phyloP scores from a whole-genome alignment of 2,113 vertebrate species.

The Donacobius atricapilla region DNA sequence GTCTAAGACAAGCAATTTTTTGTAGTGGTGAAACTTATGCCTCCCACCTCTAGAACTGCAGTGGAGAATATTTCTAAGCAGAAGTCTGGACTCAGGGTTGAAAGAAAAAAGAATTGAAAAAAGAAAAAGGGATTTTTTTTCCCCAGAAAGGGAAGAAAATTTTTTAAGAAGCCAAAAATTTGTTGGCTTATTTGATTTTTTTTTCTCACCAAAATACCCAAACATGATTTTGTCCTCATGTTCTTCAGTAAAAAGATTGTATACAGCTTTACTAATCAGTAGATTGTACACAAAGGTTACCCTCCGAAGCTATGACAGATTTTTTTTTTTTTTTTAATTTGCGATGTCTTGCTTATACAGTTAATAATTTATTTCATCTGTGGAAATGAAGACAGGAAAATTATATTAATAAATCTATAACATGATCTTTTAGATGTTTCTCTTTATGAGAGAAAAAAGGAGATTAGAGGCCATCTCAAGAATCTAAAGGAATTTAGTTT shows the following conservation, averaged over 20 bases:
- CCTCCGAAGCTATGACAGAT: neutral
- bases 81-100: neutral
- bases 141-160: neutral
- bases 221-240: neutral
- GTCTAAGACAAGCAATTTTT: neutral
- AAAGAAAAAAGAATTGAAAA: neutral
- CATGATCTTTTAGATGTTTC: neutral
- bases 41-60: neutral
- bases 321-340: neutral
- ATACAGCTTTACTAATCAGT: neutral
- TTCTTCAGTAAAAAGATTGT: neutral
- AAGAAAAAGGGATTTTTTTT: neutral
- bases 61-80: neutral
- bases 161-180: accelerated
- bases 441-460: neutral
- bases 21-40: neutral
- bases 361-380: neutral
- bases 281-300: neutral
- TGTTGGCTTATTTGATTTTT: neutral
- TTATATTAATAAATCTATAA: neutral
- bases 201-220: neutral
- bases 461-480: neutral
- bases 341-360: neutral
- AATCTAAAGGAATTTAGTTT: neutral
- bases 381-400: neutral